Evolutionary conservation across 2,888 invertebrate species (phyloP), one percentile per base, ranked within the genome.

Genomic region (Vesta saturnalis): DNA sequence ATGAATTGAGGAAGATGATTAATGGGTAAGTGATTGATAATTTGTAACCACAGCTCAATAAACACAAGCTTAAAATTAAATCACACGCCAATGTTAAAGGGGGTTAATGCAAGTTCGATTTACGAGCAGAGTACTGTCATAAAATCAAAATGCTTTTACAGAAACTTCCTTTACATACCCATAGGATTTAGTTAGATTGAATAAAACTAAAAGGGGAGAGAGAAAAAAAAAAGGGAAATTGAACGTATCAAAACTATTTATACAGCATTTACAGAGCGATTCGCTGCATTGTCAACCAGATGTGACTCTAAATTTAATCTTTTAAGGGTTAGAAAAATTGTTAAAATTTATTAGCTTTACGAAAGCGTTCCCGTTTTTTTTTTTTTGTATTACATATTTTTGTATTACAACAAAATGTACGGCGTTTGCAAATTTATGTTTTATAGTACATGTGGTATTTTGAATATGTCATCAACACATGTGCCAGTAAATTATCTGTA

Each of bases 361-460:
- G 10, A 30, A 57, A 57, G 15, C 49, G 19, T 49, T 22, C 19
- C 21, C 15, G 57, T 47, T 23, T 47, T 52, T 49, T 35, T 35
- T 52, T 59, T 54, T 58, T 60, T 59, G 21, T 62, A 62, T 56
- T 56, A 55, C 16, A 23, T 39, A 22, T 19, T 22, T 64, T 64
- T 64, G 58, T 64, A 59, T 64, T 39, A 49, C 52, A 39, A 64
- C 22, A 59, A 64, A 52, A n/a, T 18, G 64, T n/a, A n/a, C 52
- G 12, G 56, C 22, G 35, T 54, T 62, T 52, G 67, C 62, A 19
- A 58, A 67, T 67, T 65, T 60, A 60, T 62, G 64, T 23, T 60
- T 68, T 64, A 60, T 68, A n/a, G n/a, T n/a, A 62, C 68, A 64
- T 68, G 68, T 63, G 64, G 55, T 46, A 60, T 63, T 68, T 58